Conservation (phyloP, 2,113 vertebrate genomes). For the Motacilla alba region DNA sequence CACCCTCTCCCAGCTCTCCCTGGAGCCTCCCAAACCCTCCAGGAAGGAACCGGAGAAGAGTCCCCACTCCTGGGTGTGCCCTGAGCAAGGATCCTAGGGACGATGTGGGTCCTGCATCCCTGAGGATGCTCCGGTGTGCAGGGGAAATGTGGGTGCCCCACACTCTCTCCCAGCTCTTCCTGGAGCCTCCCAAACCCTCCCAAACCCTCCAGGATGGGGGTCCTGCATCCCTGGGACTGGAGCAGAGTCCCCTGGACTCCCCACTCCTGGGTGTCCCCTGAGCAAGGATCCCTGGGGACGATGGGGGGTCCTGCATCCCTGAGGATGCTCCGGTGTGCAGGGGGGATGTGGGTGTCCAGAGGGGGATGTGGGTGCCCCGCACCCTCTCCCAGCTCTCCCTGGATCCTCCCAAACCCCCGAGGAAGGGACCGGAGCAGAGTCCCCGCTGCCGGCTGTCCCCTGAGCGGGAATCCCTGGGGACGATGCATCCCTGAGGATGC, state of each 20-base stretch:
- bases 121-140: too few relatives aligned
- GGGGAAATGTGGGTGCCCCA: too few relatives aligned
- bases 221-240: too few relatives aligned
- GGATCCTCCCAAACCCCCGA: accelerated
- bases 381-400: not conserved
- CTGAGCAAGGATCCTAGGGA: too few relatives aligned
- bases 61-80: not conserved
- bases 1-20: not conserved
- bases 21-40: not conserved
- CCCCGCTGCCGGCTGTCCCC: not conserved
- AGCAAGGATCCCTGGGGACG: accelerated
- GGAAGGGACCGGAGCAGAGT: accelerated
- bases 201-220: too few relatives aligned
- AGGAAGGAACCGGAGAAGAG: too few relatives aligned
- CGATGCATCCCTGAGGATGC: not conserved
- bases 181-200: too few relatives aligned
- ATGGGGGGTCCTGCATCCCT: not conserved
- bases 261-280: not conserved
- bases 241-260: accelerated
- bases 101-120: too few relatives aligned
- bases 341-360: not conserved
- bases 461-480: accelerated
- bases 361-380: not conserved
- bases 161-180: too few relatives aligned
- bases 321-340: not conserved